Evolutionary conservation across 2,888 invertebrate genomes (phyloP).

Genomic region (Hipparchia semele): DNA sequence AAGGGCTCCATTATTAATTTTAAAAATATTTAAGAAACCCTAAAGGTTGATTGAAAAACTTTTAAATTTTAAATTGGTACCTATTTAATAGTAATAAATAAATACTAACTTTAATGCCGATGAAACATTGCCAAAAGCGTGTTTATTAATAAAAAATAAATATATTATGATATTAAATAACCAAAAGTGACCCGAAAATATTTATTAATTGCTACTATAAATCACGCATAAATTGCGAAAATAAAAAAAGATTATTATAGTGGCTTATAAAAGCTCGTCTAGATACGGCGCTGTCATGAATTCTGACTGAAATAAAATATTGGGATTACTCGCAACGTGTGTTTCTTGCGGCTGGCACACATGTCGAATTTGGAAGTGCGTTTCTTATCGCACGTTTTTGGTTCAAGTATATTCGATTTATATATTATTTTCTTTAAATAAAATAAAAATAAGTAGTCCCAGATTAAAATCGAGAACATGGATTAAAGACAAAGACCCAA

Average conservation of each 20-base stretch:
- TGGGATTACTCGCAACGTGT: neutral
- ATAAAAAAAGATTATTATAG: constrained; percentile 2
- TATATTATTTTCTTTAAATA: no score
- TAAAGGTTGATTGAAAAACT: no score
- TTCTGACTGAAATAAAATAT: constrained; percentile 6
- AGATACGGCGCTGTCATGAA: neutral
- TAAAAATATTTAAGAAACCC: no score
- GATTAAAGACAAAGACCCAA: no score
- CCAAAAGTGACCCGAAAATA: constrained; percentile 14
- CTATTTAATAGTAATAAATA: no score
- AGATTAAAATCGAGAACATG: no score
- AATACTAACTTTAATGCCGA: neutral
- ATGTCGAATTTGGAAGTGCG: neutral
- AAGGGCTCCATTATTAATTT: no score
- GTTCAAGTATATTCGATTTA: no score
- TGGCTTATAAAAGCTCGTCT: constrained; percentile 19
- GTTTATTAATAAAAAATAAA: neutral
- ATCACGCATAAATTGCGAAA: constrained; percentile 16
- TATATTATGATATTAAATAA: neutral
- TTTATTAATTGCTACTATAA: constrained; percentile 12
- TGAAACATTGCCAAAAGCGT: neutral
- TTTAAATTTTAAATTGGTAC: no score
- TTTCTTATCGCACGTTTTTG: no score
- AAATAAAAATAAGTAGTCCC: no score
- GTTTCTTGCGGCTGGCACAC: neutral